Conservation (phyloP, 2,888 invertebrate genomes). For the Gortyna flavago region DNA sequence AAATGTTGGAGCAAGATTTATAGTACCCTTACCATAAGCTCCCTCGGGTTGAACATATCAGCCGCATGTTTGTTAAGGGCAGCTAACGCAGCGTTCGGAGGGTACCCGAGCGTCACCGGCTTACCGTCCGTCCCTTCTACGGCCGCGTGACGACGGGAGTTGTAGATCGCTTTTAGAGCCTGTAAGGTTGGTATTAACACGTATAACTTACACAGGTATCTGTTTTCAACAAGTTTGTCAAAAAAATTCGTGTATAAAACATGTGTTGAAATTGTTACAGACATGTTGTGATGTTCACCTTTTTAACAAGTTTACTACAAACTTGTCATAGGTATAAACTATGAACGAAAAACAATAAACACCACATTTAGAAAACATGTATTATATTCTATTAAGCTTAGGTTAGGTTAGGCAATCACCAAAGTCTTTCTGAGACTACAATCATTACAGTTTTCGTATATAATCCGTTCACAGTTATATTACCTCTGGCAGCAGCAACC, state of each 20-base stretch:
- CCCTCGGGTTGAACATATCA: conserved; percentile 96
- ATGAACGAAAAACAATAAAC: no score
- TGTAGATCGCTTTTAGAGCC: conserved; percentile 91
- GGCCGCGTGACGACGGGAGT: conserved; percentile 91
- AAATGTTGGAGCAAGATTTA: not conserved
- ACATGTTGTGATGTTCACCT: not conserved
- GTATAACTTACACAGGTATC: not conserved
- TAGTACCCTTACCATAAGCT: conserved; percentile 93
- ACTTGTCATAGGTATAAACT: no score
- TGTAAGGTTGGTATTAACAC: conserved; percentile 68
- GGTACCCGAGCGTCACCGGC: conserved; percentile 93
- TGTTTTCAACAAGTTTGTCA: no score
- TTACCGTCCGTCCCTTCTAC: conserved; percentile 87
- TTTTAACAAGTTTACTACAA: no score
- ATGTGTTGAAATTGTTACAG: not conserved
- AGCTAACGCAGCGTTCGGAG: conserved; percentile 98
- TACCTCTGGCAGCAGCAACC: no score
- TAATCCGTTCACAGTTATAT: no score
- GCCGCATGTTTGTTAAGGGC: conserved; percentile 98
- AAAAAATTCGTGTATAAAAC: not conserved
- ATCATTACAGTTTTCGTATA: no score
- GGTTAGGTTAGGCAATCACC: no score
- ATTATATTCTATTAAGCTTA: no score
- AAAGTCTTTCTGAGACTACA: no score
- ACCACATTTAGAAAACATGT: no score